Evolutionary conservation across 2,113 vertebrate species (phyloP).

Genomic region (Vombatus ursinus): DNA sequence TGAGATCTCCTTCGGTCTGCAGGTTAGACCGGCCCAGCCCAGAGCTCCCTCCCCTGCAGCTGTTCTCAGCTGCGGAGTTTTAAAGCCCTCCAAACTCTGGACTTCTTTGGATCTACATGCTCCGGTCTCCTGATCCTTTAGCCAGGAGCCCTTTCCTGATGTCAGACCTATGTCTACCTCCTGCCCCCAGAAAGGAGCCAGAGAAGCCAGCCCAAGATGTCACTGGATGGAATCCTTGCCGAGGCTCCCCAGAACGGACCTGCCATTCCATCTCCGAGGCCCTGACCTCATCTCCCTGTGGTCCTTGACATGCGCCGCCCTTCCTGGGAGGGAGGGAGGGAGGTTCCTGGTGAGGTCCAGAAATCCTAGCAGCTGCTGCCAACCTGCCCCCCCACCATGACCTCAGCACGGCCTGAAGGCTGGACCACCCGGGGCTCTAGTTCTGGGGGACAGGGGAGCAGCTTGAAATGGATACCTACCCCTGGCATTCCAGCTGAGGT

Average conservation of each 20-base stretch:
- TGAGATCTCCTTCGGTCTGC: too few species aligned
- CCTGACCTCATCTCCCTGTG: background rate
- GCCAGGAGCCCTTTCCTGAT: background rate
- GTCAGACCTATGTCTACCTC: too few species aligned
- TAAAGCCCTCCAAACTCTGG: too few species aligned
- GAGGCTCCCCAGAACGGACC: too few species aligned
- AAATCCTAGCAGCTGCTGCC: background rate
- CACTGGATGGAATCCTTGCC: too few species aligned
- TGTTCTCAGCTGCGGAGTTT: too few species aligned
- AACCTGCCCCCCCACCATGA: background rate
- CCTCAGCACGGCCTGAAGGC: conserved; percentile 40
- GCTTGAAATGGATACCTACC: conserved; percentile 53
- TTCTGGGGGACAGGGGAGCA: background rate
- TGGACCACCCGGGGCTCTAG: background rate
- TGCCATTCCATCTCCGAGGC: accelerated
- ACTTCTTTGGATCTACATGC: too few species aligned
- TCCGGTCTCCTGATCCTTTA: accelerated
- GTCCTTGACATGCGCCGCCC: too few species aligned
- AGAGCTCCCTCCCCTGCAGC: too few species aligned
- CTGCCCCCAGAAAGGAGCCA: background rate
- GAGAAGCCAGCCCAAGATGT: too few species aligned
- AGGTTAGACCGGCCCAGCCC: too few species aligned
- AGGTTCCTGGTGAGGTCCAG: background rate
- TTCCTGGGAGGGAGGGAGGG: background rate
- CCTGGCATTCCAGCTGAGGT: conserved; percentile 55